These are phyloP conservation scores for Dendrolimus houi DNA, from an alignment of 2,888 invertebrate species.

Conservation along the genomic window DNA sequence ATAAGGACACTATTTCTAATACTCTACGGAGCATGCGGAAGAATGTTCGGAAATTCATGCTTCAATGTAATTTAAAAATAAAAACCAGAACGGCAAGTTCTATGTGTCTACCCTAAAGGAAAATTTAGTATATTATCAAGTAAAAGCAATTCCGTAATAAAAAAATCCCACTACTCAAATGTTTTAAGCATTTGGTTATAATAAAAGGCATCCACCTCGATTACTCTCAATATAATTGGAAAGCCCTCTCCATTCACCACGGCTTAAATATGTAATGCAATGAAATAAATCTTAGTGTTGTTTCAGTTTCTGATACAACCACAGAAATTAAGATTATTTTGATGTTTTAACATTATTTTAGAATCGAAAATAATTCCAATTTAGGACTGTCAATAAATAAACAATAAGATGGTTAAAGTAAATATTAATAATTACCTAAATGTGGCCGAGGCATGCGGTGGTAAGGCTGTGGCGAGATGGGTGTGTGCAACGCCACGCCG, in stretches of 20 bases:
- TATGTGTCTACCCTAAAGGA: conserved; percentile 40
- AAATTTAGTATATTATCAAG: conserved; percentile 44
- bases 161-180: conserved; percentile 10
- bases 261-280: neutral
- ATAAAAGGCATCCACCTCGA: neutral
- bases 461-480: conserved; percentile 70
- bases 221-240: neutral
- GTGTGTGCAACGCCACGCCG: conserved; percentile 75
- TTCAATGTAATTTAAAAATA: conserved; percentile 31
- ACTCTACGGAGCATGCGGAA: conserved; percentile 62
- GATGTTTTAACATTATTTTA: no score
- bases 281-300: no score
- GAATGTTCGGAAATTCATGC: conserved; percentile 49
- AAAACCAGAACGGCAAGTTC: conserved; percentile 11
- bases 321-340: no score
- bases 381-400: neutral
- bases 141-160: conserved; percentile 45
- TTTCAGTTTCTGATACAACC: no score
- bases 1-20: conserved; percentile 34
- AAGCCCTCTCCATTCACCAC: neutral
- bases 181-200: conserved; percentile 4
- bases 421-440: conserved; percentile 8
- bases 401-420: neutral
- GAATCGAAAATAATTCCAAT: no score
- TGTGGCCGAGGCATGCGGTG: conserved; percentile 38